Percentiles rank a stretch among this genome's conserved stretches.
These are phyloP conservation scores for Lepidurus arcticus DNA, from an alignment of 1,140 invertebrate species.

Conservation along the genomic window DNA sequence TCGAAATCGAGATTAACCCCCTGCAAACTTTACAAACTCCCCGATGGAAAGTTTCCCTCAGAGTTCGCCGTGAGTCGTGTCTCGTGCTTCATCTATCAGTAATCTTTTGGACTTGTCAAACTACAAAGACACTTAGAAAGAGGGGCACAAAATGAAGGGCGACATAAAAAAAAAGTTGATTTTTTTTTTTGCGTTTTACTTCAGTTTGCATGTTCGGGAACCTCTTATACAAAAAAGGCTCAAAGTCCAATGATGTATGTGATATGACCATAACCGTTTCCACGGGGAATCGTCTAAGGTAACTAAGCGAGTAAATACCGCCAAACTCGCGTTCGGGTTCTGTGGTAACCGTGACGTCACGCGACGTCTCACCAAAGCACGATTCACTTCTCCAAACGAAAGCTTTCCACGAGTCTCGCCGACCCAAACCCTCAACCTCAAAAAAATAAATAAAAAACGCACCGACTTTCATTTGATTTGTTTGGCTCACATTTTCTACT, in stretches of 20 bases:
- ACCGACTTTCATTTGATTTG: too few relatives aligned
- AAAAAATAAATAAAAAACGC: too few relatives aligned
- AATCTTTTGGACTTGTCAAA: too few relatives aligned
- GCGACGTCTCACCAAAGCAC: not conserved
- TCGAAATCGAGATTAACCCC: too few relatives aligned
- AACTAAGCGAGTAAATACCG: not conserved
- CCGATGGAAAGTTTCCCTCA: too few relatives aligned
- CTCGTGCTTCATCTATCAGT: too few relatives aligned
- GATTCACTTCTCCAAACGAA: not conserved
- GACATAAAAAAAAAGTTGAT: not conserved
- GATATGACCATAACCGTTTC: not conserved
- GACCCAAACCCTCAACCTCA: too few relatives aligned
- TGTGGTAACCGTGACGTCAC: constrained; percentile 14
- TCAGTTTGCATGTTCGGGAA: not conserved
- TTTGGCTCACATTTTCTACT: too few relatives aligned
- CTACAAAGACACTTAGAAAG: too few relatives aligned
- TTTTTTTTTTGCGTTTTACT: not conserved
- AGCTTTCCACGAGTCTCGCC: not conserved
- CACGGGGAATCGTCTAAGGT: not conserved
- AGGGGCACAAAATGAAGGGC: too few relatives aligned
- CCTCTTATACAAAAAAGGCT: not conserved
- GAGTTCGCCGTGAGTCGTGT: too few relatives aligned
- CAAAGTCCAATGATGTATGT: not conserved
- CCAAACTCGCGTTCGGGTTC: not conserved
- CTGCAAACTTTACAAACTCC: too few relatives aligned